Evolutionary conservation across 2,888 invertebrate genomes (phyloP), one percentile per base, ranked within the genome.

Genomic region (Stramonita haemastoma): DNA sequence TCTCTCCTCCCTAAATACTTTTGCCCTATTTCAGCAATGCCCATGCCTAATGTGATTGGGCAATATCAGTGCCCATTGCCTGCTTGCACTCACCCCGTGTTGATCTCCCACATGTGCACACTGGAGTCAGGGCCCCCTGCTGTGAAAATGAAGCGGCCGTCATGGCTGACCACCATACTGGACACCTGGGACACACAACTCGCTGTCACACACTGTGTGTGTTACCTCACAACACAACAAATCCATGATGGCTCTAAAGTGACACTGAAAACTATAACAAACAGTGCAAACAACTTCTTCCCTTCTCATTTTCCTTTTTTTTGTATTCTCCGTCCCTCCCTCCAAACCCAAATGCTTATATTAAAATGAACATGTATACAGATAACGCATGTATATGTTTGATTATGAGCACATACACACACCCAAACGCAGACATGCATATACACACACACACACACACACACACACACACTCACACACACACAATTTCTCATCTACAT

Each of bases 31-130:
- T 46, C 46, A 46, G 46, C 2, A 46, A 46, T 46, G 46, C 66
- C 17, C 66, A 66, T 13, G 13, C 66, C 17, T 26, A 34, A 1
- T 34, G 17, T 19, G n/a, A 6, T 2, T 34, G 5, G 36, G 29
- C 46, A 46, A n/a, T n/a, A n/a, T n/a, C n/a, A n/a, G n/a, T n/a
- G 46, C 46, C 46, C 8, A 8, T n/a, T 46, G 46, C 46, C 46
- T 46, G 46, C 46, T 46, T 2, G 46, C 26, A 94, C 95, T 94
- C 96, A 97, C 97, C 94, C 95, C 90, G 96, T 93, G 93, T 97
- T 96, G 77, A 97, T 96, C 91, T 96, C 95, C 97, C 97, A 97
- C 96, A 97, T 97, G 86, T 97, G 95, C 15, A 97, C 96, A 70
- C 96, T 96, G 22, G 96, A 95, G 93, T 97, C 97, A 15, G 96